Conservation (phyloP, 2,113 vertebrate genomes). For the Phylloscopus trochilus region DNA sequence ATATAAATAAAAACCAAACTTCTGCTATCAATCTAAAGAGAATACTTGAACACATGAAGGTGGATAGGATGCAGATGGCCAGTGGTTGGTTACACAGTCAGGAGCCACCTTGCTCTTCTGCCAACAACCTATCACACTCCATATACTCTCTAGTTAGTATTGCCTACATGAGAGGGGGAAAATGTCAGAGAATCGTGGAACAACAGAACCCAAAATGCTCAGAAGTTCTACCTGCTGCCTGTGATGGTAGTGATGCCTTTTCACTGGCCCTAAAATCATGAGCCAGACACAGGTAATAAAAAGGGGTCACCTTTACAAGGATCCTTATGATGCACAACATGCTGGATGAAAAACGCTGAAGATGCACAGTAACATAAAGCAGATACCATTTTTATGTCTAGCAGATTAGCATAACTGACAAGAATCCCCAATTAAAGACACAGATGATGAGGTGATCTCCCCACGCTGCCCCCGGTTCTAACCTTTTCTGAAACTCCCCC, state of each 20-base stretch:
- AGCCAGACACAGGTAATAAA: background rate
- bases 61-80: background rate
- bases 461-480: background rate
- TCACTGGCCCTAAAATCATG: accelerated
- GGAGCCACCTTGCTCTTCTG: background rate
- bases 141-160: background rate
- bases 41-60: background rate
- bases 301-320: background rate
- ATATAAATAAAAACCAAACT: background rate
- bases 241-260: background rate
- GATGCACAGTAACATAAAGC: background rate
- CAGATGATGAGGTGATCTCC: accelerated
- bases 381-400: background rate
- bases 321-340: background rate
- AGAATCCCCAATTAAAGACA: background rate
- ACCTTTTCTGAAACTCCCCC: background rate
- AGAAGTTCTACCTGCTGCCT: background rate
- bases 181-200: background rate
- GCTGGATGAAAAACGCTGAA: accelerated
- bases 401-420: background rate
- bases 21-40: background rate
- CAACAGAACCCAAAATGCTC: background rate
- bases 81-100: background rate
- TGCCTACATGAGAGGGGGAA: background rate
- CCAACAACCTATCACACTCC: background rate